phyloP scores from a whole-genome alignment of 2,113 vertebrate species.

The Coptodon rendalli region DNA sequence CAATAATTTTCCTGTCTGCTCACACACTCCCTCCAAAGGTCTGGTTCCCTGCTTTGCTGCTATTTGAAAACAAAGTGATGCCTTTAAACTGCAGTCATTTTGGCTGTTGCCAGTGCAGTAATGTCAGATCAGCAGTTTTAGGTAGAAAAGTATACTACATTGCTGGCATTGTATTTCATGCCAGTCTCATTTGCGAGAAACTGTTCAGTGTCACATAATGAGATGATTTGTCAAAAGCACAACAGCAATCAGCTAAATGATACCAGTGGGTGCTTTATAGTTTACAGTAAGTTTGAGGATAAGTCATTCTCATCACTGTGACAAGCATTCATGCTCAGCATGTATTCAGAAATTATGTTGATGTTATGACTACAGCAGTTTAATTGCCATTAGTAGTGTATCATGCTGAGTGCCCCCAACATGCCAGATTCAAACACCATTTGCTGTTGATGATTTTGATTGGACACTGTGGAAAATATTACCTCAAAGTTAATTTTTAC shows the following conservation, averaged over 20 bases:
- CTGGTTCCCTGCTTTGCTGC: not conserved
- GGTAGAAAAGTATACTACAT: not conserved
- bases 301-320: not conserved
- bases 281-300: constrained; percentile 14
- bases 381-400: constrained; percentile 20
- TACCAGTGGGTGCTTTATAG: constrained; percentile 1
- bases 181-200: not conserved
- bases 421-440: constrained; percentile 16
- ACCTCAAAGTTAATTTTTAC: constrained; percentile 12
- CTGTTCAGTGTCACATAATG: not conserved
- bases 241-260: constrained; percentile 10
- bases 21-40: not conserved
- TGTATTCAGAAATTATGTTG: not conserved
- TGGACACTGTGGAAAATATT: constrained; percentile 20
- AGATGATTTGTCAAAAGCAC: constrained; percentile 24
- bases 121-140: not conserved
- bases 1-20: not conserved
- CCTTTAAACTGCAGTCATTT: not conserved
- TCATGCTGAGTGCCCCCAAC: not conserved
- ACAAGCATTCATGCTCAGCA: not conserved
- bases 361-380: not conserved
- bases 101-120: not conserved
- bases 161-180: not conserved
- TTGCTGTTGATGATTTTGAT: constrained; percentile 4
- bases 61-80: not conserved